Conservation (phyloP, 2,888 invertebrate species). For the Didymodactylos carnosus region DNA sequence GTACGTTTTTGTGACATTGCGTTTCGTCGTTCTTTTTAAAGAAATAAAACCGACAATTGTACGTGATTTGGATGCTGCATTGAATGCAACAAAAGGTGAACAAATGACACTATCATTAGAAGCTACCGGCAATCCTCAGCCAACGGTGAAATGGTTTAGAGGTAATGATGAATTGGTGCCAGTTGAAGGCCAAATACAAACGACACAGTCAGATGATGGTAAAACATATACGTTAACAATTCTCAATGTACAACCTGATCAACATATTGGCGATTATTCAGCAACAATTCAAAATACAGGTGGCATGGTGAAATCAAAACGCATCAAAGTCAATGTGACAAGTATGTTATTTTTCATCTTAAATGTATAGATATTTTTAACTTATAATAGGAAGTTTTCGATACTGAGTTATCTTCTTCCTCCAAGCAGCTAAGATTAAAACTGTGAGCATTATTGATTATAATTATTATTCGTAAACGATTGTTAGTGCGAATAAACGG, state of each 20-base stretch:
- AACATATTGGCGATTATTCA: conserved; percentile 1
- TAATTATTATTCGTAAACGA: too few species aligned
- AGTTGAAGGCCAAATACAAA: background rate
- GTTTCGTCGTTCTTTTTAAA: background rate
- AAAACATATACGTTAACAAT: background rate
- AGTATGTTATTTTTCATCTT: background rate
- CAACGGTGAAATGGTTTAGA: background rate
- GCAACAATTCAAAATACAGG: background rate
- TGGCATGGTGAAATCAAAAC: background rate
- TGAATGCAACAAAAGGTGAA: conserved; percentile 1
- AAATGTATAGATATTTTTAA: too few species aligned
- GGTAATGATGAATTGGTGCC: background rate
- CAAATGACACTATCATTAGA: background rate
- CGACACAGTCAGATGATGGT: background rate
- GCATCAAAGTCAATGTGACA: background rate
- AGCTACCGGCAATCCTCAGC: conserved; percentile 4
- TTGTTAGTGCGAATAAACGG: too few species aligned
- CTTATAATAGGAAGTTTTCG: too few species aligned
- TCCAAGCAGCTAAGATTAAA: too few species aligned
- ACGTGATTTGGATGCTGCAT: background rate
- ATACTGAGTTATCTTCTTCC: too few species aligned
- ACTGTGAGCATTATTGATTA: too few species aligned
- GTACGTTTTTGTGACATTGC: too few species aligned
- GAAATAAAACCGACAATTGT: conserved; percentile 1
- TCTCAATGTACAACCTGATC: background rate